Evolutionary conservation across 1,140 invertebrate species (phyloP).

Genomic region (Drosophila quadrilineata): DNA sequence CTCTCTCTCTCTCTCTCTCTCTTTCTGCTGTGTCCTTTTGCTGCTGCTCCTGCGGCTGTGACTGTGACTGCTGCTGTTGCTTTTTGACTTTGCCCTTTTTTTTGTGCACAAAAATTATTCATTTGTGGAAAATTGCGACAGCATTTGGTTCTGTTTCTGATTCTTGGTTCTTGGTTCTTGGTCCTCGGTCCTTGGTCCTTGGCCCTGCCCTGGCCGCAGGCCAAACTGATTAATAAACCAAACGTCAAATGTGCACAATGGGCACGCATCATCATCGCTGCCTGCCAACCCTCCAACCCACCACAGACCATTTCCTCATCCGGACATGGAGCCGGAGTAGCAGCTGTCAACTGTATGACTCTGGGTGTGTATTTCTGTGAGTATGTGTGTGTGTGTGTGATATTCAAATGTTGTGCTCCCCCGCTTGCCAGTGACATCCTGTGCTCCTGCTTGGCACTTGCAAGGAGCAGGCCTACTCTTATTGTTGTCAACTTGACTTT

Average conservation of each 20-base stretch:
- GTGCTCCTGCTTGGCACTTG: slow-evolving; percentile 47
- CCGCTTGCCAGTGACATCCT: slow-evolving; percentile 31
- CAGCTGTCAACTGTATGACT: slow-evolving; percentile 4
- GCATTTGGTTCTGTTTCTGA: slow-evolving; percentile 17
- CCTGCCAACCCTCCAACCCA: slow-evolving; percentile 15
- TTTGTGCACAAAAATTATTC: slow-evolving; percentile 68
- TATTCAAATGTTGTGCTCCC: slow-evolving; percentile 45
- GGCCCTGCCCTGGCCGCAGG: slow-evolving; percentile 53
- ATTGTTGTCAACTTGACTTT: slow-evolving; percentile 80
- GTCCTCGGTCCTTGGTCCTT: slow-evolving; percentile 2
- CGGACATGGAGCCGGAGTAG: neutral
- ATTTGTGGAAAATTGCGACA: slow-evolving; percentile 73
- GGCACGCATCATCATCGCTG: slow-evolving; percentile 60
- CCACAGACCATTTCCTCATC: neutral
- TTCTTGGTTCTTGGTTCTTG: neutral
- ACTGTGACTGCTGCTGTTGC: slow-evolving; percentile 33
- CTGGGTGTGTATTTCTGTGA: slow-evolving; percentile 38
- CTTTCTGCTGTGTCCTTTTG: slow-evolving; percentile 4
- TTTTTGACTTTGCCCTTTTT: slow-evolving; percentile 53
- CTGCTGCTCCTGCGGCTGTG: too few species aligned
- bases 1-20: too few species aligned
- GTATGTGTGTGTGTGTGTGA: slow-evolving; percentile 79
- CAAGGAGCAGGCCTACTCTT: slow-evolving; percentile 53
- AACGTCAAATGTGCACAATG: slow-evolving; percentile 79
- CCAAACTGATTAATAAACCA: slow-evolving; percentile 81